Conservation (phyloP, 53 echinoderm and acorn worm species). For the Glandiceps talaboti region DNA sequence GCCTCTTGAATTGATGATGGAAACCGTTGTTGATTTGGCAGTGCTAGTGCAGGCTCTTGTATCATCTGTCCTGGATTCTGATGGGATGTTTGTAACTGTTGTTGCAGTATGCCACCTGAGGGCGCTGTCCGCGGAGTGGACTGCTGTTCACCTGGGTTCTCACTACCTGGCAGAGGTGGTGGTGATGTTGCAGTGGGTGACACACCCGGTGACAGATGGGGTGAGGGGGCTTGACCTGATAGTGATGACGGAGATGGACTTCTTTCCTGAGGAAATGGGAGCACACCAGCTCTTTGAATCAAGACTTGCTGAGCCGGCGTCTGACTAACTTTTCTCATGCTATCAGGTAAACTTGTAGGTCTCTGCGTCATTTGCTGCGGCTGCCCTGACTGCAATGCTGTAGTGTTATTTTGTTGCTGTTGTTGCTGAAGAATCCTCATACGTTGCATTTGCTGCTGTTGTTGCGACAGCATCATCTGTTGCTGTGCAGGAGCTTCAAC, state of each 20-base stretch:
- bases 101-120: neutral
- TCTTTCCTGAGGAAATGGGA: neutral
- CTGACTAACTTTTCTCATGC: neutral
- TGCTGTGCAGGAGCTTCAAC: constrained; percentile 31
- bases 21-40: neutral
- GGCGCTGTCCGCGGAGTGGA: neutral
- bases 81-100: neutral
- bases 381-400: constrained; percentile 4
- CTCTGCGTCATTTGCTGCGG: constrained; percentile 8
- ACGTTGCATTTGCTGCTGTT: constrained; percentile 9
- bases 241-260: neutral
- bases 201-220: neutral
- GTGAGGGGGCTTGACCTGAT: neutral
- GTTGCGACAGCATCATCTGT: constrained; percentile 5
- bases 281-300: neutral
- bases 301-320: neutral
- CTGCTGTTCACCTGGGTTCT: constrained; percentile 9
- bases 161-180: constrained; percentile 52
- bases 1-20: neutral
- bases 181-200: constrained; percentile 2
- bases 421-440: neutral
- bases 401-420: constrained; percentile 16
- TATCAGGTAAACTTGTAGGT: constrained; percentile 17
- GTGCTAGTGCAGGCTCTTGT: neutral
- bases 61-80: neutral